Evolutionary conservation across 2,888 invertebrate genomes (phyloP).

Genomic region (Emmelina monodactyla): DNA sequence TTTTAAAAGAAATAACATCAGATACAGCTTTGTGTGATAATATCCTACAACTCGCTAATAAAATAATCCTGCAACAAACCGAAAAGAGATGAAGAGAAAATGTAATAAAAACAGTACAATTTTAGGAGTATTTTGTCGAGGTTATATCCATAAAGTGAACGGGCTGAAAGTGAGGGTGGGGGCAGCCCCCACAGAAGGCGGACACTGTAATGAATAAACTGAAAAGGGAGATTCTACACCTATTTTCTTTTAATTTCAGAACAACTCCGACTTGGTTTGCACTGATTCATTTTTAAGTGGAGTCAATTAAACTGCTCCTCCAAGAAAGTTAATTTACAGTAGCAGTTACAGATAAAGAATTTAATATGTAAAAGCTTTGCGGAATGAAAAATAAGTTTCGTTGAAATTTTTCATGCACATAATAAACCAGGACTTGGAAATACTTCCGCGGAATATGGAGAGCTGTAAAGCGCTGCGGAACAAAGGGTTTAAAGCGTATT

Average conservation of each 20-base stretch:
- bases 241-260: constrained; percentile 55
- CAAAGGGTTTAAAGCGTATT: constrained; percentile 62
- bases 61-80: constrained; percentile 63
- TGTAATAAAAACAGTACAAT: constrained; percentile 67
- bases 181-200: constrained; percentile 21
- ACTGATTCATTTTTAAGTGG: constrained; percentile 15
- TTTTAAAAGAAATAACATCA: too few relatives aligned
- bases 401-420: constrained; percentile 35
- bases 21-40: too few relatives aligned
- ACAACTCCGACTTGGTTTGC: constrained; percentile 36
- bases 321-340: not conserved
- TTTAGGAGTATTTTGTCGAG: constrained; percentile 67
- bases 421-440: constrained; percentile 37
- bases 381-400: constrained; percentile 21
- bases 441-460: constrained; percentile 43
- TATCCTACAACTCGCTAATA: constrained; percentile 31
- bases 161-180: constrained; percentile 35
- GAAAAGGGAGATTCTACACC: constrained; percentile 47
- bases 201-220: constrained; percentile 63
- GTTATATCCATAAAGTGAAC: constrained; percentile 64
- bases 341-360: not conserved
- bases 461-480: constrained; percentile 55
- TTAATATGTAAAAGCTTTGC: too few relatives aligned
- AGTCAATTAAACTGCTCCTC: constrained; percentile 21
- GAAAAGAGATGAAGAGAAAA: constrained; percentile 62